phyloP scores from a whole-genome alignment of 2,888 invertebrate genomes.

The Neria commutata region DNA sequence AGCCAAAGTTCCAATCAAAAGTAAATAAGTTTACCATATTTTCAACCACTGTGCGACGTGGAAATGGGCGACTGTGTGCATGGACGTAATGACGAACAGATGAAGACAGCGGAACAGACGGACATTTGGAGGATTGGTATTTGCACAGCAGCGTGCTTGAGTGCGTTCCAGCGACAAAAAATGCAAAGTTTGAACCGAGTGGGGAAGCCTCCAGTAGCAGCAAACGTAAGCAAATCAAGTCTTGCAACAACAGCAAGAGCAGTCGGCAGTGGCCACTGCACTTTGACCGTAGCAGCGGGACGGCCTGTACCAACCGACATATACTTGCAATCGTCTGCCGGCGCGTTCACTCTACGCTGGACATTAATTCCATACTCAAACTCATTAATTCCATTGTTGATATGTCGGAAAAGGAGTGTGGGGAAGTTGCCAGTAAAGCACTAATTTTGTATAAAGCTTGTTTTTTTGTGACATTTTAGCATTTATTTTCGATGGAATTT shows the following conservation, averaged over 20 bases:
- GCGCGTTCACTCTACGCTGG: too few relatives aligned
- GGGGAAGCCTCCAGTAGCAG: not conserved
- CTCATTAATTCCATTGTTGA: too few relatives aligned
- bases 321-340: too few relatives aligned
- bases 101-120: not conserved
- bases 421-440: too few relatives aligned
- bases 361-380: too few relatives aligned
- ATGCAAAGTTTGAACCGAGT: too few relatives aligned
- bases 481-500: not conserved
- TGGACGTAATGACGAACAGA: not conserved
- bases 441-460: not conserved
- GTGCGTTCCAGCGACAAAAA: too few relatives aligned
- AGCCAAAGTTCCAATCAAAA: too few relatives aligned
- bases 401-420: too few relatives aligned
- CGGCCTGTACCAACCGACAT: too few relatives aligned
- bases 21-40: not conserved
- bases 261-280: conserved; percentile 5
- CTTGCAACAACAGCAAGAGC: not conserved
- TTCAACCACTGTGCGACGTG: not conserved
- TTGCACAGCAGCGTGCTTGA: not conserved
- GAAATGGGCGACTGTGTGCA: not conserved
- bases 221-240: not conserved
- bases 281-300: conserved; percentile 8
- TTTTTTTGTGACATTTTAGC: not conserved
- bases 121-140: not conserved